Evolutionary conservation across 1,140 invertebrate genomes (phyloP).

Genomic region (Penaeus chinensis): DNA sequence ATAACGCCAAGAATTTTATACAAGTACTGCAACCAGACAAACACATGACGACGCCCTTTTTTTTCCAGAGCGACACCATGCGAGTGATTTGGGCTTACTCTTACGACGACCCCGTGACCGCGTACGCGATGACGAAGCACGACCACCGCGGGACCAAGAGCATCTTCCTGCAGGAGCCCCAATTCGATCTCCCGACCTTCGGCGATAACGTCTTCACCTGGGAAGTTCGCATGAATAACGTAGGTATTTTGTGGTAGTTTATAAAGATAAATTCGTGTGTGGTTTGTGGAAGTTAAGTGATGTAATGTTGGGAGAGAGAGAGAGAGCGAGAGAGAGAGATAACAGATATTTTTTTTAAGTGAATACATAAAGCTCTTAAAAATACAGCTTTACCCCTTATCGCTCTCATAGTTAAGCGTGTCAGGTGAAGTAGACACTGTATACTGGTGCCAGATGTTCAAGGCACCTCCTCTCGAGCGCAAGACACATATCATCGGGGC

Average conservation of each 20-base stretch:
- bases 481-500: slow-evolving; percentile 66
- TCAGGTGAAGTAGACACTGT: slow-evolving; percentile 68
- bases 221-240: slow-evolving; percentile 23
- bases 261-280: no score
- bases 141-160: slow-evolving; percentile 32
- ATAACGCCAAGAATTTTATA: no score
- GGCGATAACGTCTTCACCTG: not conserved
- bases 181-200: not conserved
- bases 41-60: no score
- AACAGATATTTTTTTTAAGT: no score
- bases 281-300: no score
- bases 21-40: no score
- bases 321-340: no score
- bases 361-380: no score
- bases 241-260: no score
- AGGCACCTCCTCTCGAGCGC: slow-evolving; percentile 73
- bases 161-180: slow-evolving; percentile 31
- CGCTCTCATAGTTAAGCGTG: no score
- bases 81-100: slow-evolving; percentile 65
- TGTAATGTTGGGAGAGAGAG: no score
- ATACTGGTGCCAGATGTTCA: slow-evolving; percentile 78
- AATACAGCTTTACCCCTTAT: no score
- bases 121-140: slow-evolving; percentile 24
- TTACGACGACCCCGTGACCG: slow-evolving; percentile 36
- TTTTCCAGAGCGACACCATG: slow-evolving; percentile 41